Percentiles rank a stretch among this genome's conserved stretches.
phyloP scores from a whole-genome alignment of 2,888 invertebrate genomes.

The Nephrocerus scutellatus region DNA sequence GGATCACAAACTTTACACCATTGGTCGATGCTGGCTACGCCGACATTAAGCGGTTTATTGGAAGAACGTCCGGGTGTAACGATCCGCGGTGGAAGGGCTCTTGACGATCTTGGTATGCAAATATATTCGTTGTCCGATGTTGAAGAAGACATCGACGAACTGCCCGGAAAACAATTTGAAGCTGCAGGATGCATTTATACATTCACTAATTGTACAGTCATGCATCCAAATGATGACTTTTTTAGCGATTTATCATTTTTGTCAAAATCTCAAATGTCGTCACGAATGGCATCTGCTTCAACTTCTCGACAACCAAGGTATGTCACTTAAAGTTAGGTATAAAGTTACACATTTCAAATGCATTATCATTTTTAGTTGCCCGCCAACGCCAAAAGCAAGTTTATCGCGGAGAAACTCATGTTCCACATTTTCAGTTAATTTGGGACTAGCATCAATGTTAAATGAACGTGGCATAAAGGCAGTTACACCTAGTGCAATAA shows the following conservation, averaged over 20 bases:
- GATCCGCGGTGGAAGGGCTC: conserved; percentile 68
- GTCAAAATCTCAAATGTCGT: conserved; percentile 60
- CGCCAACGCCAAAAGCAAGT: conserved; percentile 48
- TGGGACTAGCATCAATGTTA: conserved; percentile 67
- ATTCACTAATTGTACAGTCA: conserved; percentile 77
- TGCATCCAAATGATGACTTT: conserved; percentile 82
- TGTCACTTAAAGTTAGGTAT: conserved; percentile 31
- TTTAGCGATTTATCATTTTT: conserved; percentile 54
- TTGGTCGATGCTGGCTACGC: conserved; percentile 92
- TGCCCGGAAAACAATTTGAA: conserved; percentile 70
- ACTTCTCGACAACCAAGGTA: conserved; percentile 50
- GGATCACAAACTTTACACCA: conserved; percentile 89
- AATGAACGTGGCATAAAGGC: conserved; percentile 71
- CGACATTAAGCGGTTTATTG: conserved; percentile 81
- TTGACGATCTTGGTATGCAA: conserved; percentile 69
- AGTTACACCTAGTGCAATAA: conserved; percentile 60
- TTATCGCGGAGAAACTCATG: conserved; percentile 73
- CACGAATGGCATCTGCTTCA: conserved; percentile 61
- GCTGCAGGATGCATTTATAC: conserved; percentile 75
- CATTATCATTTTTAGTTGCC: no score
- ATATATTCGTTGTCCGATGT: conserved; percentile 58
- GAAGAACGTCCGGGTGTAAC: conserved; percentile 89
- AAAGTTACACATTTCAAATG: background rate
- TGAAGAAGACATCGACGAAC: conserved; percentile 59
- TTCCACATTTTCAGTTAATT: conserved; percentile 65